Conservation (phyloP, 2,113 vertebrate genomes). For the Tyto alba region DNA sequence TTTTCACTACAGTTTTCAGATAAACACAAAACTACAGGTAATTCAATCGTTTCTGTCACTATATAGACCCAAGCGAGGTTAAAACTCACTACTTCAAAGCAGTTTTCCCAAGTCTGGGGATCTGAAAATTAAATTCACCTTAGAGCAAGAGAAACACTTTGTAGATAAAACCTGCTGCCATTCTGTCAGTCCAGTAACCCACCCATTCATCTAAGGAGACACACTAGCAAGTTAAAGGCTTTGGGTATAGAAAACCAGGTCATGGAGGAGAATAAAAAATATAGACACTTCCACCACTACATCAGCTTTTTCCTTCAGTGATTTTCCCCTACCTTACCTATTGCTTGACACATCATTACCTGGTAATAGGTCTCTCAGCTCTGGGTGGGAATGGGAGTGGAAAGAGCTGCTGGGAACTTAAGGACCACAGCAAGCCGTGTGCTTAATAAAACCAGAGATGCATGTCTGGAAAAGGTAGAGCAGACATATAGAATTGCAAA, state of each 20-base stretch:
- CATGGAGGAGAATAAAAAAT: neutral
- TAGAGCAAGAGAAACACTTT: neutral
- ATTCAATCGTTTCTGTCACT: neutral
- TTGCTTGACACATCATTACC: constrained; percentile 56
- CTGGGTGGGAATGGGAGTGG: constrained; percentile 29
- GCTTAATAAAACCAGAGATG: constrained; percentile 54
- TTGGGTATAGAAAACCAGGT: neutral
- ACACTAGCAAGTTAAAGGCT: neutral
- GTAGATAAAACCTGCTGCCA: accelerated
- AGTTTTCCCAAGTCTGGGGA: neutral
- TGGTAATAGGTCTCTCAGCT: constrained; percentile 54
- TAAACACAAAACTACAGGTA: neutral
- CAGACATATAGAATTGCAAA: constrained; percentile 56
- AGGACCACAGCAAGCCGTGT: neutral
- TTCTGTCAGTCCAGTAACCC: neutral
- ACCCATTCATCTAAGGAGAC: neutral
- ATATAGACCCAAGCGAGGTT: neutral
- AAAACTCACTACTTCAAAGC: neutral
- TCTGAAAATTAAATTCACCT: neutral
- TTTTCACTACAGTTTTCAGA: neutral
- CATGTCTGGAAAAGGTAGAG: constrained; percentile 58
- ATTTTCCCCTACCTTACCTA: constrained; percentile 5
- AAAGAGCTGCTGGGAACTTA: constrained; percentile 40
- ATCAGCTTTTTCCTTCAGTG: neutral
- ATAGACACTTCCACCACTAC: neutral